These are phyloP conservation scores for Candidula unifasciata DNA, from an alignment of 2,888 invertebrate species.

Conservation along the genomic window DNA sequence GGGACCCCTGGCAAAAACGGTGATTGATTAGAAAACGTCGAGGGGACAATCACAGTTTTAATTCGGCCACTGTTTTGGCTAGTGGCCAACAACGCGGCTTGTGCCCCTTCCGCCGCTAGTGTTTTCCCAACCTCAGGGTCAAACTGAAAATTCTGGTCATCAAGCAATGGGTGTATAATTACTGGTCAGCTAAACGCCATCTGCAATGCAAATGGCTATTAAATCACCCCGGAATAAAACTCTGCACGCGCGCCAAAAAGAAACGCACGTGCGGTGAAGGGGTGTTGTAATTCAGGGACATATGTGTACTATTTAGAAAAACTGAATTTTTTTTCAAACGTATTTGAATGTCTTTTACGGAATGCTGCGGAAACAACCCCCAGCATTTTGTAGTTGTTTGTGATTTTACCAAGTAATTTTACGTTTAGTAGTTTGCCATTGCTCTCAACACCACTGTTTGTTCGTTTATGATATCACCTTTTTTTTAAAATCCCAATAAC, in stretches of 20 bases:
- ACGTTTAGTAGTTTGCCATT: no score
- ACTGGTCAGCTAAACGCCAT: slow-evolving; percentile 3
- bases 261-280: neutral
- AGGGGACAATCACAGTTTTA: slow-evolving; percentile 16
- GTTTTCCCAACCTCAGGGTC: neutral
- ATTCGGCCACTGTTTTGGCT: slow-evolving; percentile 11
- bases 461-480: no score
- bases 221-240: neutral
- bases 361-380: no score
- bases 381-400: no score
- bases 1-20: neutral
- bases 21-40: slow-evolving; percentile 39
- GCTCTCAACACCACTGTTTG: no score
- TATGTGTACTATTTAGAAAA: no score
- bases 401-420: no score
- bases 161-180: slow-evolving; percentile 11
- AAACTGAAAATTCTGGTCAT: neutral
- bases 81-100: neutral
- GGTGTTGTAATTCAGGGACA: no score
- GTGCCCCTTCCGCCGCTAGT: neutral
- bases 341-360: no score
- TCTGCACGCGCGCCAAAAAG: neutral
- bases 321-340: no score
- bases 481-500: no score
- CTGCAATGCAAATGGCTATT: slow-evolving; percentile 11